Base-by-base conservation (phyloP, 2,113 vertebrate genomes). In the Psittacara wagleri region DNA sequence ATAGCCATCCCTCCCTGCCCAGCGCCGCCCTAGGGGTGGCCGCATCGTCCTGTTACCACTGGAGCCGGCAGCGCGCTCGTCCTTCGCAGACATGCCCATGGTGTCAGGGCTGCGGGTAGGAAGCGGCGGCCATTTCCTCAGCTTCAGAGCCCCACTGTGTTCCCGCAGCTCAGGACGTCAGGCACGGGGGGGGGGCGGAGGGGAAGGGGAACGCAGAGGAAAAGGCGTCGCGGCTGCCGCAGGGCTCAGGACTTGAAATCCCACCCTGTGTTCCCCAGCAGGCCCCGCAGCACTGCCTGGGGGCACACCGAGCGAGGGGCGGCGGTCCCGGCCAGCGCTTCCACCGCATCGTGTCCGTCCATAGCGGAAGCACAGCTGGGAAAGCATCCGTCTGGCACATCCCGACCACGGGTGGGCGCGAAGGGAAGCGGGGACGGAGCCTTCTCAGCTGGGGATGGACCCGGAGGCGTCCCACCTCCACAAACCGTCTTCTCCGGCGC, bases 71-170 rank as follows among this genome's bases (percentile, higher is more conserved):
- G 59, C 11, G 41, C n/a, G 72, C 69, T 88, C 72, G 4, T 77
- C 94, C 81, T 76, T 90, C 3, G 90, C 69, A 11, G 96, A 43
- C 94, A 59, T 90, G 81, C 95, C 96, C 97, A 96, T 96, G 61
- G 59, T 37, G 79, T 79, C 16, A 70, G 95, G 88, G 88, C 92
- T 39, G 90, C 74, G 44, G 85, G 46, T 46, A 96, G 94, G 94
- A 96, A 95, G 43, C 20, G 35, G 64, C 87, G 43, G 92, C 85
- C 63, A 85, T 37, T 97, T 95, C 96, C 94, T 96, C 90, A 82
- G 86, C 86, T 90, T 92, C 90, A 51, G 86, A 54, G 93, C 75
- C 82, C 78, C 93, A 85, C 76, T 78, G 84, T 73, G 89, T 64
- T 82, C 83, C 94, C 84, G 83, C 92, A 44, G 46, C 46, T 96